Conservation (phyloP, 2,113 vertebrate genomes). For the Engystomops pustulosus region DNA sequence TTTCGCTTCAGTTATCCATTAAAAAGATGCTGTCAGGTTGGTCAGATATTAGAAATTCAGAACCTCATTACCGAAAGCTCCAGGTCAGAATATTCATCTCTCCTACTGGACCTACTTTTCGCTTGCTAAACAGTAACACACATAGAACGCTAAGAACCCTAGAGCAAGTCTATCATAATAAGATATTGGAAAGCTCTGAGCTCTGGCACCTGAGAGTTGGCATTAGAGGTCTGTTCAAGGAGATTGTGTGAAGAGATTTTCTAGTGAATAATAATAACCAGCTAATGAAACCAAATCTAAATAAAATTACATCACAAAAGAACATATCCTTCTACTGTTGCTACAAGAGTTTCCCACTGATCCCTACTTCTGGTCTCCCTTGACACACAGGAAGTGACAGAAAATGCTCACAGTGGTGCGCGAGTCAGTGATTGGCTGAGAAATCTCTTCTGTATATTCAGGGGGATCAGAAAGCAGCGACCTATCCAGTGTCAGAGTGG, state of each 20-base stretch:
- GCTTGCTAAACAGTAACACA: neutral
- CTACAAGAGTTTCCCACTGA: too few relatives aligned
- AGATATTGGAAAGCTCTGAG: neutral
- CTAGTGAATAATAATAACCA: neutral
- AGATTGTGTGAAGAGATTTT: neutral
- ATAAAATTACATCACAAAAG: too few relatives aligned
- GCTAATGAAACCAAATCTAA: too few relatives aligned
- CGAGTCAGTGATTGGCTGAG: too few relatives aligned
- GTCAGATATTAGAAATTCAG: neutral
- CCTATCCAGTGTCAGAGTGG: too few relatives aligned
- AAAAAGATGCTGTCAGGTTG: neutral
- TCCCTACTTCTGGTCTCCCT: too few relatives aligned
- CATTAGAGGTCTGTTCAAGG: neutral
- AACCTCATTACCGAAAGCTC: neutral
- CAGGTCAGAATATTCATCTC: neutral
- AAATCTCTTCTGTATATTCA: too few relatives aligned
- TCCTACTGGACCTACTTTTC: neutral
- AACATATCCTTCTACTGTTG: too few relatives aligned
- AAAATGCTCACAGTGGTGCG: too few relatives aligned
- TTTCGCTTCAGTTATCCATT: neutral
- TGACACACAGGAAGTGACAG: too few relatives aligned
- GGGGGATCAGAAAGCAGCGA: too few relatives aligned
- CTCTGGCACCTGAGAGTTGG: neutral
- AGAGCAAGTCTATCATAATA: neutral
- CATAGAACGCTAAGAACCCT: neutral